These are phyloP conservation scores for Polia nebulosa DNA, from an alignment of 2,888 invertebrate species.

Conservation along the genomic window DNA sequence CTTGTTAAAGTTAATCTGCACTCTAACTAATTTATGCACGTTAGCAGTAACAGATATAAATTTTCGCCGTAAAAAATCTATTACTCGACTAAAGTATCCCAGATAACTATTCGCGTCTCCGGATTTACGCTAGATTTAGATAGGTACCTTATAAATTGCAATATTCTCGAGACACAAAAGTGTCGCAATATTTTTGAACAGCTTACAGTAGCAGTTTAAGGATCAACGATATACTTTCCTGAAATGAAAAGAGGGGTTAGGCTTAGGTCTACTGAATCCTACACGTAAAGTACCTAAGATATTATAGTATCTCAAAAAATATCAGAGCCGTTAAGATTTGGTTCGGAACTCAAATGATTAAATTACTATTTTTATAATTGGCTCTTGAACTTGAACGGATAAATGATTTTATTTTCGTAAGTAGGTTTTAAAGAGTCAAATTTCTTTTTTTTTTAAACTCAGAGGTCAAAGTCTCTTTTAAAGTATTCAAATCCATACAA, in stretches of 20 bases:
- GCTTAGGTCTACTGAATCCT: neutral
- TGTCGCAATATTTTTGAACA: constrained; percentile 14
- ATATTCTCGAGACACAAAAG: neutral
- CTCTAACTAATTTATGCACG: too few species aligned
- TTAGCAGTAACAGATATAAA: too few species aligned
- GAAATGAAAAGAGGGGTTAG: neutral
- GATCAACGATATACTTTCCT: neutral
- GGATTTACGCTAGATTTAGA: constrained; percentile 32
- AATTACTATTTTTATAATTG: neutral
- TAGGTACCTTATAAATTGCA: constrained; percentile 17
- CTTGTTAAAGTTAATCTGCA: too few species aligned
- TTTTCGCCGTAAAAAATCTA: constrained; percentile 11
- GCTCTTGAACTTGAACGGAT: too few species aligned
- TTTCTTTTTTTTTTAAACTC: too few species aligned
- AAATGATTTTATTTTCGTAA: too few species aligned
- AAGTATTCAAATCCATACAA: too few species aligned
- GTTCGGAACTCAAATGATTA: neutral
- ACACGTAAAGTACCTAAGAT: neutral
- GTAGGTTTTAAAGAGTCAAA: too few species aligned
- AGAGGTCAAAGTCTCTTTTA: too few species aligned
- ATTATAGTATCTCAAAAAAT: neutral
- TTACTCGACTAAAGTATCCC: constrained; percentile 27
- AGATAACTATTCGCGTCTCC: neutral
- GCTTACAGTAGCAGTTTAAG: neutral
- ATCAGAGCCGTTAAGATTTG: neutral